Evolutionary conservation across 2,888 invertebrate genomes (phyloP), one percentile per base, ranked within the genome.

Genomic region (Falcaria lacertinaria): DNA sequence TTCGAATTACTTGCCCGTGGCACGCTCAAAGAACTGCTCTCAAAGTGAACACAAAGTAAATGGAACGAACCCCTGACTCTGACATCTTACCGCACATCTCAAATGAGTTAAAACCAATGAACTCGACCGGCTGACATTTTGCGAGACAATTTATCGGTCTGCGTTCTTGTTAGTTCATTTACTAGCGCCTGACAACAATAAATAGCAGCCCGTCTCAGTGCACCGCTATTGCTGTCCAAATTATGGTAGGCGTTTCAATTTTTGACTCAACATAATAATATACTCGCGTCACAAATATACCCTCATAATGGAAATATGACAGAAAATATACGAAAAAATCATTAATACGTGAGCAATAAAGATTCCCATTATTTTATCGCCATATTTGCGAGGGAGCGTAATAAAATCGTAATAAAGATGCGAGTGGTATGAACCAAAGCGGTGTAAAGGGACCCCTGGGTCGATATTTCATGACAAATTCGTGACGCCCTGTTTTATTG

Each of bases 321-420:
- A 47, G 47, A 44, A 50, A 57, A 58, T 57, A 60, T 55, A 50
- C 33, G 49, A 51, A 57, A 63, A 68, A 73, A 71, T 75, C 70
- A 76, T 78, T 80, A 82, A 77, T 80, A 78, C 71, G 59, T 66
- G 54, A 54, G 71, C 69, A 60, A 76, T 83, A 80, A 78, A 76
- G 70, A 71, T 64, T 59, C 68, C 44, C 70, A 71, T 79, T 80
- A 77, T 68, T 74, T 65, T 60, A 55, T 64, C 54, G 55, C 54
- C 59, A 52, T 60, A 54, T 65, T 64, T 64, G 67, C 54, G 54
- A 59, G 63, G 67, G 60, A 54, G 54, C 42, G 76, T 67, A 76
- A 77, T 84, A 82, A 81, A 82, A 79, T 70, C 59, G 69, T 69
- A 74, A 81, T 80, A 80, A 80, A 80, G 67, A 73, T 54, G 60